Percentiles rank a stretch among this genome's conserved stretches.
Evolutionary conservation across 53 echinoderm and acorn worm genomes (phyloP).

Genomic region (Holothuria scabra): DNA sequence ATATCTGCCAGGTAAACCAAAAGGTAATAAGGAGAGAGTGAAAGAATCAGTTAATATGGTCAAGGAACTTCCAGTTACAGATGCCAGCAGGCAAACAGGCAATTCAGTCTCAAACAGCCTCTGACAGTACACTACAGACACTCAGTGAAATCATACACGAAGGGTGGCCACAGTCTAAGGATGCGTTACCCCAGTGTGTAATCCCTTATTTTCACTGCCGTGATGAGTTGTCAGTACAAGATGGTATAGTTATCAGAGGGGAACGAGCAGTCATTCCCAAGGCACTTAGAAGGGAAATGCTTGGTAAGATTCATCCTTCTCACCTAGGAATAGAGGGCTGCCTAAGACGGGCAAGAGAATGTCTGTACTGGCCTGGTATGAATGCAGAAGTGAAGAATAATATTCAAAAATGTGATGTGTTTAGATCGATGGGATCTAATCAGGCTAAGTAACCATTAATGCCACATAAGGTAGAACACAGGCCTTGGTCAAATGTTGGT

Average conservation of each 20-base stretch:
- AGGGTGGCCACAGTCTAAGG: background rate
- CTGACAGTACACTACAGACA: too few species aligned
- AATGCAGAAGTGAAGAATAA: slow-evolving; percentile 49
- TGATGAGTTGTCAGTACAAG: slow-evolving; percentile 47
- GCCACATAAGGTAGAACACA: slow-evolving; percentile 34
- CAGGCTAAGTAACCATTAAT: slow-evolving; percentile 61
- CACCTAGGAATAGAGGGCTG: slow-evolving; percentile 63
- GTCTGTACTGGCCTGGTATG: slow-evolving; percentile 66
- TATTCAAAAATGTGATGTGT: slow-evolving; percentile 60
- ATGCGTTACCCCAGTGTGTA: background rate
- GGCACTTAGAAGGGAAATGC: background rate
- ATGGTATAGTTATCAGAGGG: slow-evolving; percentile 50
- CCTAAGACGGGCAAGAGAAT: slow-evolving; percentile 59
- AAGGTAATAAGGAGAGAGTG: too few species aligned
- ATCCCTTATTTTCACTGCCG: slow-evolving; percentile 41
- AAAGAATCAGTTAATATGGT: too few species aligned
- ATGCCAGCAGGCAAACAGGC: too few species aligned
- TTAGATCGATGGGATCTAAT: background rate
- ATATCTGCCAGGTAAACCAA: slow-evolving; percentile 5
- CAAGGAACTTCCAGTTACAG: too few species aligned
- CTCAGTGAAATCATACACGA: background rate
- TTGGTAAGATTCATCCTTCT: too few species aligned
- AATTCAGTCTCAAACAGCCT: too few species aligned
- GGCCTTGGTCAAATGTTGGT: slow-evolving; percentile 56
- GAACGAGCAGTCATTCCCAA: slow-evolving; percentile 54